A percentile compares a stretch with the other conserved stretches of the same genome.
Evolutionary conservation across 2,797 vertebrate species (phyloP).

Genomic region (Petrocephalus schoutedeni): DNA sequence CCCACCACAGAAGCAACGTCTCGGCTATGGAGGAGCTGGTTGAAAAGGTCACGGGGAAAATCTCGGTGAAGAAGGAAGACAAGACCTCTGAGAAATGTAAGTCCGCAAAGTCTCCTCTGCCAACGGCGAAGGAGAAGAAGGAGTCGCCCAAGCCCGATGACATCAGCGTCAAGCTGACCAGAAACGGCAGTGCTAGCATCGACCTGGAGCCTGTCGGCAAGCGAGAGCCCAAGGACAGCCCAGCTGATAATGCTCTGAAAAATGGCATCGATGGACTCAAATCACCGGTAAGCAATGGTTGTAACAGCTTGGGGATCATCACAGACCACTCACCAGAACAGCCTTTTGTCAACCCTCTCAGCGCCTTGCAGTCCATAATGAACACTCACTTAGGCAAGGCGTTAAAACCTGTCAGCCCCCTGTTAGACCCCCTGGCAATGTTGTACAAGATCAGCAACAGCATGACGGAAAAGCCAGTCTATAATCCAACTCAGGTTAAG

Average conservation of each 20-base stretch:
- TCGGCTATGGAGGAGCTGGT: slow-evolving; percentile 95
- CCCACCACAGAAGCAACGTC: slow-evolving; percentile 87
- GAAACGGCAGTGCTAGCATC: slow-evolving; percentile 64
- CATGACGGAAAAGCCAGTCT: slow-evolving; percentile 91
- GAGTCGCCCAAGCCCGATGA: slow-evolving; percentile 67
- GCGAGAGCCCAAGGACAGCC: slow-evolving; percentile 62
- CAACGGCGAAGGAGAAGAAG: slow-evolving; percentile 72
- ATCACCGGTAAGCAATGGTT: slow-evolving; percentile 78
- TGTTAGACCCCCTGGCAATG: slow-evolving; percentile 86
- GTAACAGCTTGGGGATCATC: slow-evolving; percentile 80
- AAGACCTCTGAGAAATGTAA: slow-evolving; percentile 68
- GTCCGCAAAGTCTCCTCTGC: slow-evolving; percentile 66
- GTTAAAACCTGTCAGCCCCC: slow-evolving; percentile 80
- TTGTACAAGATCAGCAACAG: slow-evolving; percentile 95
- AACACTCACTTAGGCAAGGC: slow-evolving; percentile 95
- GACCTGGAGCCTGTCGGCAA: slow-evolving; percentile 54
- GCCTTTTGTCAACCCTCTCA: slow-evolving; percentile 88
- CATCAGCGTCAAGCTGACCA: slow-evolving; percentile 41
- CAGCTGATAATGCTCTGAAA: slow-evolving; percentile 57
- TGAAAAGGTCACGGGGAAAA: slow-evolving; percentile 92
- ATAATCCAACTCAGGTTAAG: slow-evolving; percentile 73
- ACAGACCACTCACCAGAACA: slow-evolving; percentile 85
- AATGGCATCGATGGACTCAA: slow-evolving; percentile 77
- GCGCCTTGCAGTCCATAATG: slow-evolving; percentile 96
- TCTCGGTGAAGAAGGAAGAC: slow-evolving; percentile 70